Base-by-base conservation (phyloP, 2,113 vertebrate species). In the Percopsis transmontana region DNA sequence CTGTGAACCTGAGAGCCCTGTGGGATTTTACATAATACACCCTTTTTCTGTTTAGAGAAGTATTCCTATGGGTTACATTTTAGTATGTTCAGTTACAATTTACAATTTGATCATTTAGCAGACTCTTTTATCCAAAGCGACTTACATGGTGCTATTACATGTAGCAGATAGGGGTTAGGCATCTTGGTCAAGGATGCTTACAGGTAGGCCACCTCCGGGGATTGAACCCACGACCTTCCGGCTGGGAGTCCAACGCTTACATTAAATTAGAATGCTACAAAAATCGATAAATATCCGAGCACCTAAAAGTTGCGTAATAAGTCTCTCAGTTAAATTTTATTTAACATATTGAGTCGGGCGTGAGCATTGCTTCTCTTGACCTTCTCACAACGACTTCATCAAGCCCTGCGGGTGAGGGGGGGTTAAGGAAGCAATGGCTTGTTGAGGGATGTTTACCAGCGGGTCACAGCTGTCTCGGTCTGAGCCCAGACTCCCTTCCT, bases 341-440 rank as follows among this genome's bases (percentile, higher is more conserved):
- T 68, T 72, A 54, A 78, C 61, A 68, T 51, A 52, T 52, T 79
- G 48, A 70, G 60, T 65, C 3, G 47, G 48, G 65, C 48, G 20
- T 9, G 15, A 54, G 52, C 54, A 24, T 20, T 41, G 41, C 51
- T 55, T 70, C 65, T 54, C 69, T 59, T 68, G 44, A 38, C 45
- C 21, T 56, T 61, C 39, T 27, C 33, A 38, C 73, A 60, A 81
- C 41, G 58, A 70, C 57, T 67, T 70, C 67, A 72, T n/a, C 70
- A 63, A 83, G 74, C 54, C 80, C 13, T n/a, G 7, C 0, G 58
- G 69, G 51, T 70, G 75, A 55, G 74, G 27, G 0, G 58, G 71
- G 51, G 73, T 77, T 69, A 85, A 84, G 67, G 67, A 62, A 55
- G 76, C 74, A 38, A 64, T 61, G 58, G 53, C 57, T 51, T 56